Conservation (phyloP, 2,888 invertebrate species). For the Pilophorus perplexus region DNA sequence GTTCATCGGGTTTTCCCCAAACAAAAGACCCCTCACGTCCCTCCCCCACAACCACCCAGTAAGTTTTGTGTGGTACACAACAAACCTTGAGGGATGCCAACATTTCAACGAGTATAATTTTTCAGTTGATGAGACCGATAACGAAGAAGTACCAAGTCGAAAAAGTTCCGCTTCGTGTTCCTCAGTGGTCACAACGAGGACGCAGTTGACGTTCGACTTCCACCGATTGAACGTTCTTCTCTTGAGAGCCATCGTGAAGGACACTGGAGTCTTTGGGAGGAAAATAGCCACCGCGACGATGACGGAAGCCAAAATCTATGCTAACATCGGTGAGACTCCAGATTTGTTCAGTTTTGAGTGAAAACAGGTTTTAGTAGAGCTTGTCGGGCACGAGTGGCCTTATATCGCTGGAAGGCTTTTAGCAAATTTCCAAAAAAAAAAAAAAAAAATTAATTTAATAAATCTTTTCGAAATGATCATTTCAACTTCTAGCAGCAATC, state of each 20-base stretch:
- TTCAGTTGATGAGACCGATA: slow-evolving; percentile 25
- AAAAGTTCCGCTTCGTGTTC: slow-evolving; percentile 25
- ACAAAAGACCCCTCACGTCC: slow-evolving; percentile 49
- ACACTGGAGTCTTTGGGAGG: slow-evolving; percentile 69
- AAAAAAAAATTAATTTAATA: no score
- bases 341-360: no score
- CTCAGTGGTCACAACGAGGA: slow-evolving; percentile 54
- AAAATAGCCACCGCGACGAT: slow-evolving; percentile 94
- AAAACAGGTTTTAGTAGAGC: no score
- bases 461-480: no score
- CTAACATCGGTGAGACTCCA: slow-evolving; percentile 75
- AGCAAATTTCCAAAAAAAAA: no score
- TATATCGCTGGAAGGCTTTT: no score
- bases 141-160: slow-evolving; percentile 2
- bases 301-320: slow-evolving; percentile 85
- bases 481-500: no score
- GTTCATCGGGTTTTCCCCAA: slow-evolving; percentile 64
- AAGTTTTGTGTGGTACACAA: background rate
- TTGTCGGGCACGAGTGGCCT: no score
- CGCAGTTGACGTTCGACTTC: slow-evolving; percentile 89
- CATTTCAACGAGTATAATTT: background rate
- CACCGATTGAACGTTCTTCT: slow-evolving; percentile 85
- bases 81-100: background rate
- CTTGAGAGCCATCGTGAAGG: slow-evolving; percentile 71
- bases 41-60: slow-evolving; percentile 46